phyloP scores from a whole-genome alignment of 2,113 vertebrate genomes.

The Istiophorus platypterus region DNA sequence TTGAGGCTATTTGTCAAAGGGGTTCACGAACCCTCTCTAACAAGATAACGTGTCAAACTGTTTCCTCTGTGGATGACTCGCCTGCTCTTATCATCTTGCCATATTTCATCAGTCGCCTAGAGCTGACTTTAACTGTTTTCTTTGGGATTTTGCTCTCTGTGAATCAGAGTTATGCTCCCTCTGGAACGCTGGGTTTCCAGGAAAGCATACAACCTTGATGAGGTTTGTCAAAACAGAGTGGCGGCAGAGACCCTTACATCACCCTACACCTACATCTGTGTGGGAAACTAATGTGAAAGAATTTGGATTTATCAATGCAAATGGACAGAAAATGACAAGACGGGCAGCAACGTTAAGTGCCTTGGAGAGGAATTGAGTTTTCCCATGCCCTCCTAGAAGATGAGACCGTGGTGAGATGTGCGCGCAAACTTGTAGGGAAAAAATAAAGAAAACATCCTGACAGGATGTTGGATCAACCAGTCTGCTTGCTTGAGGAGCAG shows the following conservation, averaged over 20 bases:
- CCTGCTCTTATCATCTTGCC: constrained; percentile 31
- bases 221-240: constrained; percentile 55
- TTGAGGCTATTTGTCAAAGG: constrained; percentile 13
- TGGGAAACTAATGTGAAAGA: constrained; percentile 14
- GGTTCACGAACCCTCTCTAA: constrained; percentile 15
- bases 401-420: background rate
- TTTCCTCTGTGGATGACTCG: constrained; percentile 43
- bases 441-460: background rate
- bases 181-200: constrained; percentile 45
- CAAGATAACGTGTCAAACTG: constrained; percentile 40
- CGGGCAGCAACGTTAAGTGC: background rate
- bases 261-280: background rate
- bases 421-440: background rate
- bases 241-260: too few relatives aligned
- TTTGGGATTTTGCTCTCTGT: constrained; percentile 37
- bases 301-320: background rate
- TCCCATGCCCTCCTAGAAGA: background rate
- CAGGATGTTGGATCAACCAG: too few relatives aligned
- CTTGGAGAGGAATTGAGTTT: background rate
- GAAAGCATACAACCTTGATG: constrained; percentile 52
- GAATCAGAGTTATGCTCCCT: constrained; percentile 34
- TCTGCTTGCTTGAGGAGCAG: too few relatives aligned
- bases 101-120: constrained; percentile 40
- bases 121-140: constrained; percentile 46
- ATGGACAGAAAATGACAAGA: too few relatives aligned